Evolutionary conservation across 2,888 invertebrate species (phyloP), one percentile per base, ranked within the genome.

Genomic region (Ectemnius continuus): DNA sequence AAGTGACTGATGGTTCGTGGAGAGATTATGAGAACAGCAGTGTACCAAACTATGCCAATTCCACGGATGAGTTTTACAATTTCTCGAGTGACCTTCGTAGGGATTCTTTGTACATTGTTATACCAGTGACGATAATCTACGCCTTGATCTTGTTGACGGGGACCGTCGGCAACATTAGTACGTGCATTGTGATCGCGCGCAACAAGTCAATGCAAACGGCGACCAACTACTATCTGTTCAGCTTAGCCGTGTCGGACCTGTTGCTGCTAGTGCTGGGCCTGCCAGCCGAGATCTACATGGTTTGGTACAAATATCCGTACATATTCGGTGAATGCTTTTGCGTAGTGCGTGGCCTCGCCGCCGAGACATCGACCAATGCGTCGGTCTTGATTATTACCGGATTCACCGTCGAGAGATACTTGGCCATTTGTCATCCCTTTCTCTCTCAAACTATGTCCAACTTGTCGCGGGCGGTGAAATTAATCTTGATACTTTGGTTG

Each of bases 401-500:
- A 1, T 95, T 95, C 90, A 95, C 95, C 0, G 92, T 94, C 16
- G 95, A 95, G 87, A 91, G 95, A 61, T 95, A 95, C 89, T 91
- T 95, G 6, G 95, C 95, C 0, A 95, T 95, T 60, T 95, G 95
- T 82, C 94, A 94, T 85, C 95, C 95, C 0, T 93, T 95, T 85
- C 88, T 93, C 23, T 92, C 94, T 0, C 97, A 97, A 88, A 96
- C 96, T 75, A 95, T 97, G 94, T 97, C 97, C 4, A 97, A 97
- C 86, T 91, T 98, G 56, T 95, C 96, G 16, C 93, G 98, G 45
- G 97, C 97, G 11, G 93, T 96, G 69, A 95, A 95, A 87, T 94
- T 96, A 84, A 96, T 98, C 56, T 90, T 96, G 23, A 91, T 94
- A 57, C 94, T 98, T 77, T 98, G 98, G 98, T 88, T 96, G 65